Evolutionary conservation across 2,113 vertebrate species (phyloP).

Genomic region (Engystomops pustulosus): DNA sequence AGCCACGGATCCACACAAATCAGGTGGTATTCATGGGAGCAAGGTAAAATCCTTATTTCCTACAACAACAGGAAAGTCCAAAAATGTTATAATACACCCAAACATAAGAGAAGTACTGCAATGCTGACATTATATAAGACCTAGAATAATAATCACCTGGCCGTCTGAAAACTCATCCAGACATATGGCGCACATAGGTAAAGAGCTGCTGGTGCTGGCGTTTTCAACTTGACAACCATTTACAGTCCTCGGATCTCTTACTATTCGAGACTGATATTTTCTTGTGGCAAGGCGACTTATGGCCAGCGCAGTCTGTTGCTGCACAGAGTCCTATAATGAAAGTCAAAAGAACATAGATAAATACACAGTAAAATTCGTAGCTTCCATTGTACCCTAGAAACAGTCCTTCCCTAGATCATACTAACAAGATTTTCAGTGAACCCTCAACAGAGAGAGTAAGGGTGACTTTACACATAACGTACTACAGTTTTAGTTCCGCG

Average conservation of each 20-base stretch:
- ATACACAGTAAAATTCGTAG: neutral
- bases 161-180: constrained; percentile 96
- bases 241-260: constrained; percentile 62
- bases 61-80: constrained; percentile 64
- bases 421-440: too few species aligned
- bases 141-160: constrained; percentile 76
- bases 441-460: too few species aligned
- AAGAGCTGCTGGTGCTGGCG: constrained; percentile 87
- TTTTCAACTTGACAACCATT: constrained; percentile 76
- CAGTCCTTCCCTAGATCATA: too few species aligned
- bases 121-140: neutral
- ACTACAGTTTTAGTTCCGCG: too few species aligned
- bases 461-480: too few species aligned
- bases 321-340: constrained; percentile 83
- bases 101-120: neutral
- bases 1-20: constrained; percentile 97
- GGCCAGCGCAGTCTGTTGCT: constrained; percentile 90
- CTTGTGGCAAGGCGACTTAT: constrained; percentile 87
- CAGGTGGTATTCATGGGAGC: constrained; percentile 94
- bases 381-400: neutral
- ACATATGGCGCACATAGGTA: constrained; percentile 91
- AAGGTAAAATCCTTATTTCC: constrained; percentile 95
- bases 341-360: neutral
- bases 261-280: constrained; percentile 77
- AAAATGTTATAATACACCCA: neutral